phyloP scores from a whole-genome alignment of 2,888 invertebrate species.

The Chaitophorus viminalis region DNA sequence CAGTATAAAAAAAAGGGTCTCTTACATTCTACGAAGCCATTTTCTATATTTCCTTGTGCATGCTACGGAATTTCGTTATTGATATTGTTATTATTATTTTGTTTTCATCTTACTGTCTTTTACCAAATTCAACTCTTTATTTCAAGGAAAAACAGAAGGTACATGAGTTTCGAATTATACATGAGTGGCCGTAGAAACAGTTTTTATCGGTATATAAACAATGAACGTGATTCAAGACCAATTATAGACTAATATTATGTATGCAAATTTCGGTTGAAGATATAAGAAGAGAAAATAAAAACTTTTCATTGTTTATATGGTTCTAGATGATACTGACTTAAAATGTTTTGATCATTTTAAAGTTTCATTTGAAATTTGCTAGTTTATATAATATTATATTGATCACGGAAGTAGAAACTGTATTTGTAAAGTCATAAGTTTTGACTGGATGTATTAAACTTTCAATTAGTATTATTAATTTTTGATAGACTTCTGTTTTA shows the following conservation, averaged over 20 bases:
- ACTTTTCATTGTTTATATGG: neutral
- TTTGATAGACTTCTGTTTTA: neutral
- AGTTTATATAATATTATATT: too few species aligned
- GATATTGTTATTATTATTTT: slow-evolving; percentile 44
- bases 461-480: neutral
- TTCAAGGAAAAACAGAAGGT: neutral
- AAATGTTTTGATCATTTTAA: neutral
- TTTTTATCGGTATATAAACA: slow-evolving; percentile 23
- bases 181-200: neutral
- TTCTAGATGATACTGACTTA: neutral
- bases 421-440: neutral
- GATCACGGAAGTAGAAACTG: too few species aligned
- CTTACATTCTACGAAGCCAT: neutral
- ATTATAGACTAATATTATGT: neutral
- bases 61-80: neutral
- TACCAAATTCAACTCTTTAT: neutral
- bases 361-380: neutral
- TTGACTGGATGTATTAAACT: neutral
- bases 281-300: neutral
- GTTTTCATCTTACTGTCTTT: neutral
- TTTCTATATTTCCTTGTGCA: neutral
- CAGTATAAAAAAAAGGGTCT: neutral
- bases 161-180: slow-evolving; percentile 15
- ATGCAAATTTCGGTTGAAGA: neutral
- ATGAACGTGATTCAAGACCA: neutral